Base-by-base conservation (phyloP, 2,888 invertebrate species). In the Barypeithes pellucidus region DNA sequence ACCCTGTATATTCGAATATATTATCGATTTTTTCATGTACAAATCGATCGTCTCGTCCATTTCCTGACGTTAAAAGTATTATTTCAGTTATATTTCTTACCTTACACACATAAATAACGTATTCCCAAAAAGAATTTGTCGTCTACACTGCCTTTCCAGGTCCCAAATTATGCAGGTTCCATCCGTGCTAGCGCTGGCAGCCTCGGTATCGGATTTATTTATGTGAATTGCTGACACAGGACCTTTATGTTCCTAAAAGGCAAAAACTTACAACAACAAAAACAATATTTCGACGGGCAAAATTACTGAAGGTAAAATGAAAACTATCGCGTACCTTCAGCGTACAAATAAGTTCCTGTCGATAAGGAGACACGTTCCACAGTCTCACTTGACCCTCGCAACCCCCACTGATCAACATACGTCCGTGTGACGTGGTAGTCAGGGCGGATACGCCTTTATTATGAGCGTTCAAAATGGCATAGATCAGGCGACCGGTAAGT, bases 161-260 rank as follows among this genome's bases (percentile, higher is more conserved):
- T 97, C 95, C 98, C 98, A 98, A 75, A 98, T 92, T 77, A 98
- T 95, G 83, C 95, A 95, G 3, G 96, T 95, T 11, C 98, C 97
- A 86, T 98, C 98, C 0, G 93, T 93, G 52, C 96, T 95, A 0
- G 97, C 94, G 81, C 96, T 96, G 14, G 96, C 94, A 0, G 96
- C 95, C 85, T 95, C 94, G 0, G 89, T 90, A 81, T 95, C 91
- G 80, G 92, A 90, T 73, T 90, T 89, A 29, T 93, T 93, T 69
- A 97, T 91, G 77, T 93, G 91, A 77, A 97, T 90, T 22, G 93
- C 92, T 0, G 96, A 93, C 70, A 97, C 93, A 0, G 94, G 93
- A 9, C 94, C 95, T 82, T 95, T 94, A 87, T 98, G 98, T 82
- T 97, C 97, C 76, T 76, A 61, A 63, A 63, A 70, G 16, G 0